Evolutionary conservation across 2,113 vertebrate genomes (phyloP), one percentile per base, ranked within the genome.

Genomic region (Polyodon spathula): DNA sequence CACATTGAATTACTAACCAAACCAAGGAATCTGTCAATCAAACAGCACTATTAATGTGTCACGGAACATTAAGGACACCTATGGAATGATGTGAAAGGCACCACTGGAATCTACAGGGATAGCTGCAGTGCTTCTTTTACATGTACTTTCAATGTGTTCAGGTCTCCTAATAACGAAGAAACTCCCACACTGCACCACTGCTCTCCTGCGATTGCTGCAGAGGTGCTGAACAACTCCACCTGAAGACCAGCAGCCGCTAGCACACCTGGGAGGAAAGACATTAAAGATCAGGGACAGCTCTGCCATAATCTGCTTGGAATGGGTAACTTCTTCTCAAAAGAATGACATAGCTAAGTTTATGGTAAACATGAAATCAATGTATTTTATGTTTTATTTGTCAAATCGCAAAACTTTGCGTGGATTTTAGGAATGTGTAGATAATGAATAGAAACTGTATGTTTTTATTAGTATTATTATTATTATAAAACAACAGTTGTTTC

Each of bases 221-320:
- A 84, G 58, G 69, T 73, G 68, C 85, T 84, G 60, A 84, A 88
- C 59, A 71, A 85, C 59, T 84, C 73, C 61, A 88, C 69, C 66
- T 76, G 80, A 8, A 66, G 37, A 0, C 69, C 72, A 0, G n/a
- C 71, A 40, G 82, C 78, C 48, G 69, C 73, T 66, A 88, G 66
- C 17, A 87, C 73, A 38, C 76, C 87, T 89, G 68, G 43, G 40
- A 56, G 64, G 27, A 4, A 73, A 40, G 59, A 62, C 15, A 70
- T 11, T 8, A 11, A 6, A 51, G 6, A 27, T 2, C 6, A 66
- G 11, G 53, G 1, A n/a, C 16, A 6, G 6, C 6, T 5, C 37
- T 48, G 27, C 27, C 27, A 27, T 27, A 27, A 27, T 27, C 27
- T 27, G 27, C 27, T 27, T 27, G 27, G 27, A 27, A 27, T 27